Evolutionary conservation across 1,140 invertebrate species (phyloP), one percentile per base, ranked within the genome.

Genomic region (Drosophila dunni): DNA sequence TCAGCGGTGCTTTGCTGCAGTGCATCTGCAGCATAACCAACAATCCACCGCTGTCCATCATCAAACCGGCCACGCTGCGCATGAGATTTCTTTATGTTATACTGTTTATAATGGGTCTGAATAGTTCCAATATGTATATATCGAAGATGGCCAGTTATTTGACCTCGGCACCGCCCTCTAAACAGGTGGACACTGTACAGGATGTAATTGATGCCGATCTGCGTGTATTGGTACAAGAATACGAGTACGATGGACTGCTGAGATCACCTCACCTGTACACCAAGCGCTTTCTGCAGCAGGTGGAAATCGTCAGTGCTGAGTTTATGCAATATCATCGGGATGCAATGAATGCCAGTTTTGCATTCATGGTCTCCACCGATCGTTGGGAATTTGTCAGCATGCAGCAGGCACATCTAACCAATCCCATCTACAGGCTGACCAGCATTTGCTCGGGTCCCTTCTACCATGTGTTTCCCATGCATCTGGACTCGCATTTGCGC

Each of bases 91-190:
- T 91, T 6, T 82, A 57, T 33, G 8, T 89, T 7, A 7, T 84
- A 7, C 62, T 91, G 33, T 83, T 77, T 29, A 46, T 88, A 9
- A 61, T 88, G 51, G 90, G 90, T 0, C 67, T 91, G 1, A 61
- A 84, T 11, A 72, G 67, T 3, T 88, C 90, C 24, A 91, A 84
- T n/a, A 66, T 91, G 83, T 91, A 91, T 46, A 78, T 73, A 11
- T 79, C 85, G 3, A 83, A 90, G 24, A 85, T 91, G 83, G 57
- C 90, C 29, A 91, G 90, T 61, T 91, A 78, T 40, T 61, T 91
- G 5, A 89, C 86, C 8, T 65, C 80, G 0, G 54, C 90, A 7
- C 88, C 81, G 5, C 44, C 63, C 0, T 64, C 53, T 3, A 53
- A 40, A 0, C 91, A 91, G 50, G 8, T 91, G 1, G 75, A 86